Conservation (phyloP, 2,797 vertebrate species). For the Carduelis carduelis region DNA sequence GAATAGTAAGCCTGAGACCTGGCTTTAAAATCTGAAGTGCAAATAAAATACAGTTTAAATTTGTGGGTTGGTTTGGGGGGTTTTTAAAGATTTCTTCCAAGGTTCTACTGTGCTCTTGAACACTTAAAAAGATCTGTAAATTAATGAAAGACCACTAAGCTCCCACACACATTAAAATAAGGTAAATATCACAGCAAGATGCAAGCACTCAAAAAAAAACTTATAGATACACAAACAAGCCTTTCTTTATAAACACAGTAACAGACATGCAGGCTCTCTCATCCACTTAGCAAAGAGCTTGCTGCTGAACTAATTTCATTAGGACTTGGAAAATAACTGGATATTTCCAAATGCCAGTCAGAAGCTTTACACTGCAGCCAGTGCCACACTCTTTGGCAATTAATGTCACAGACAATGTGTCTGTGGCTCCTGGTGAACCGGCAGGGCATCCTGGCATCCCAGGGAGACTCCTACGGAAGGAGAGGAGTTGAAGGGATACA, state of each 20-base stretch:
- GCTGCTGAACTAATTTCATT: conserved; percentile 9
- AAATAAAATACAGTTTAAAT: not conserved
- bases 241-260: conserved; percentile 1
- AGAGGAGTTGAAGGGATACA: conserved; percentile 21
- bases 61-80: not conserved
- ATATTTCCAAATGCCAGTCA: not conserved
- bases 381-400: not conserved
- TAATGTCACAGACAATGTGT: conserved; percentile 13
- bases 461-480: not conserved
- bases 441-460: conserved; percentile 23
- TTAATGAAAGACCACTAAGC: not conserved
- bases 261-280: not conserved
- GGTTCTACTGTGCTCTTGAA: not conserved
- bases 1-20: not conserved
- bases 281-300: not conserved
- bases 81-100: not conserved
- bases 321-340: not conserved
- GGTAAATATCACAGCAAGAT: not conserved
- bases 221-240: not conserved
- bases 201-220: not conserved
- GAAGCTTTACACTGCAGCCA: not conserved
- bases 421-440: not conserved
- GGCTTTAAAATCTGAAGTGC: not conserved
- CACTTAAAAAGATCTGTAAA: not conserved
- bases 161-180: not conserved